A percentile compares a stretch with the other conserved stretches of the same genome.
Evolutionary conservation across 2,113 vertebrate genomes (phyloP).

Genomic region (Empidonax traillii): DNA sequence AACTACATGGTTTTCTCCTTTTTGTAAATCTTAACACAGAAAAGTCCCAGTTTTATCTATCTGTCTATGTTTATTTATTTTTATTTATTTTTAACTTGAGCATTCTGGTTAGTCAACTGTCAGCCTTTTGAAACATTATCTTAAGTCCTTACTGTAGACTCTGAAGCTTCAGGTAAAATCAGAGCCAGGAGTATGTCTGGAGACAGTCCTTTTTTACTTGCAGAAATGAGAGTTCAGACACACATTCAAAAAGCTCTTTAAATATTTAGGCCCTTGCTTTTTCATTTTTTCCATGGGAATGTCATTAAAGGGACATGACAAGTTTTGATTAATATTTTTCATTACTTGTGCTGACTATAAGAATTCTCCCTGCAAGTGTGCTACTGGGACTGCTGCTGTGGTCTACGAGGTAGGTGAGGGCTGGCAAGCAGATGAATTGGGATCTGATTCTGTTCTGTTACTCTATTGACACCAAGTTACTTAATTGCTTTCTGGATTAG

Average conservation of each 20-base stretch:
- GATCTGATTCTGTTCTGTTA: neutral
- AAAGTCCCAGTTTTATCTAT: neutral
- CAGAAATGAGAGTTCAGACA: neutral
- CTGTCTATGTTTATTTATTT: neutral
- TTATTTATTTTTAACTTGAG: neutral
- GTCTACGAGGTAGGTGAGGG: neutral
- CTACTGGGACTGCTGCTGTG: neutral
- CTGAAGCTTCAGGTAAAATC: neutral
- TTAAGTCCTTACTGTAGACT: neutral
- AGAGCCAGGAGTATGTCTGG: neutral
- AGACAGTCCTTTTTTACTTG: neutral
- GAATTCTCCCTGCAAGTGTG: neutral
- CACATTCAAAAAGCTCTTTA: neutral
- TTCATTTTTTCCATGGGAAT: neutral
- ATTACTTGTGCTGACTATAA: neutral
- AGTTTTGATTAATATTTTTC: conserved; percentile 34
- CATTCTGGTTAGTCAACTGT: neutral
- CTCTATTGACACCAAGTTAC: neutral
- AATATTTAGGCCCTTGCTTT: conserved; percentile 27
- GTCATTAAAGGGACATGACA: neutral
- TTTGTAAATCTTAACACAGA: neutral
- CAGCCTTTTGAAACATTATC: neutral
- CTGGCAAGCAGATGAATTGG: neutral
- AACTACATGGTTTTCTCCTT: neutral
- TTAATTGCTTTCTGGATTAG: neutral